Evolutionary conservation across 2,888 invertebrate genomes (phyloP).

Genomic region (Volucella inanis): DNA sequence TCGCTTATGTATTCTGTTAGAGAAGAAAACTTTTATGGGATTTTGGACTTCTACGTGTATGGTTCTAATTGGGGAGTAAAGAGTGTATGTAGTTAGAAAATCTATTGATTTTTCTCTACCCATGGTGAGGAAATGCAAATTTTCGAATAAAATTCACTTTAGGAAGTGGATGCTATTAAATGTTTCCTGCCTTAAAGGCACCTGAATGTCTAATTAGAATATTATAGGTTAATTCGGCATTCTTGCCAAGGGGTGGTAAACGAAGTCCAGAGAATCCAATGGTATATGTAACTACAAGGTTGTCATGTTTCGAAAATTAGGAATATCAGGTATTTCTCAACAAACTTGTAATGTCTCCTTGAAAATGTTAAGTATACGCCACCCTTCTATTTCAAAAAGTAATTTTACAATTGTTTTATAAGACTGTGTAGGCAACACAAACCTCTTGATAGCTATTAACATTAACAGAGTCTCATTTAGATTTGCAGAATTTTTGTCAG

Average conservation of each 20-base stretch:
- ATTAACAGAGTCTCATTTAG: not conserved
- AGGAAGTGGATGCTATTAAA: not conserved
- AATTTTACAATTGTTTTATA: too few relatives aligned
- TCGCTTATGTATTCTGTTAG: conserved; percentile 34
- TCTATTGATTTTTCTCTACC: conserved; percentile 24
- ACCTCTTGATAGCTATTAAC: not conserved
- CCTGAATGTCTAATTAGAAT: not conserved
- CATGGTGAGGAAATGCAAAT: not conserved
- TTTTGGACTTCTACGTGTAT: not conserved
- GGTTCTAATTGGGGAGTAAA: not conserved
- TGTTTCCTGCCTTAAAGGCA: not conserved
- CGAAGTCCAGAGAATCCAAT: too few relatives aligned
- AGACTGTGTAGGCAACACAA: conserved; percentile 1
- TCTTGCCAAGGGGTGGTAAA: too few relatives aligned
- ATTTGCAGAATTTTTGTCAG: not conserved
- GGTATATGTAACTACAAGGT: too few relatives aligned
- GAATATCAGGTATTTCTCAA: not conserved
- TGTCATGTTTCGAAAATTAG: too few relatives aligned
- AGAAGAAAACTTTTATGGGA: conserved; percentile 26
- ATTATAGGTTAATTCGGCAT: too few relatives aligned
- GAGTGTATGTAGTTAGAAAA: not conserved
- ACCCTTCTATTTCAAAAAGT: not conserved
- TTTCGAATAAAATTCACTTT: not conserved
- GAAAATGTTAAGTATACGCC: conserved; percentile 45
- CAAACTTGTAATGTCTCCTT: not conserved